phyloP scores from a whole-genome alignment of 2,797 vertebrate species.

The Streptopelia turtur region DNA sequence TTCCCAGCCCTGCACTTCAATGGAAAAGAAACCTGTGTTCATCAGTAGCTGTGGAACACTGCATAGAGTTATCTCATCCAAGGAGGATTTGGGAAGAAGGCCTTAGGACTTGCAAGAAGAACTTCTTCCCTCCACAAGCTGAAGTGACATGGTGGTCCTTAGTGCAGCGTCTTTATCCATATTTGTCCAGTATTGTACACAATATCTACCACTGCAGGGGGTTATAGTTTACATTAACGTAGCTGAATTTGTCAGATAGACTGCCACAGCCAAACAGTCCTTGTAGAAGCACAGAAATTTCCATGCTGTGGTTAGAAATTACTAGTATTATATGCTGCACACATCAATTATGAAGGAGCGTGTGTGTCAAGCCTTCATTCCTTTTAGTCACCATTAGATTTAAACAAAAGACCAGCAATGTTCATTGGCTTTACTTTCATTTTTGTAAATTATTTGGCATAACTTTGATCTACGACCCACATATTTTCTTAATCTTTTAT shows the following conservation, averaged over 20 bases:
- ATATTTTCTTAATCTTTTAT: background rate
- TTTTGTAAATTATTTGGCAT: background rate
- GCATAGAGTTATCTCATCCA: background rate
- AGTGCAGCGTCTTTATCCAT: background rate
- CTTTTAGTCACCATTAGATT: background rate
- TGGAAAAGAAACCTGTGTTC: background rate
- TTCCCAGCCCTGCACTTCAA: slow-evolving; percentile 6
- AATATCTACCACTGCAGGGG: background rate
- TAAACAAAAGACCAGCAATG: background rate
- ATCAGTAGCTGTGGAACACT: background rate
- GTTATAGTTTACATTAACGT: background rate
- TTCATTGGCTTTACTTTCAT: background rate
- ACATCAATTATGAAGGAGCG: background rate
- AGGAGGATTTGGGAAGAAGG: background rate
- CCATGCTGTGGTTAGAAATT: background rate
- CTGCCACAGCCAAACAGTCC: background rate
- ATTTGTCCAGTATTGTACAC: background rate
- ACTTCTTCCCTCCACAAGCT: background rate
- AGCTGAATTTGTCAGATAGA: background rate
- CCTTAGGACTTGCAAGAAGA: background rate
- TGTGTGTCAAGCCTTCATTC: background rate
- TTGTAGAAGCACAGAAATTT: background rate
- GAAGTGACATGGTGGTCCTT: background rate
- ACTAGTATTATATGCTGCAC: background rate
- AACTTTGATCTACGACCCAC: background rate